phyloP scores from a whole-genome alignment of 1,140 invertebrate genomes.

The Neuroterus valhalla region DNA sequence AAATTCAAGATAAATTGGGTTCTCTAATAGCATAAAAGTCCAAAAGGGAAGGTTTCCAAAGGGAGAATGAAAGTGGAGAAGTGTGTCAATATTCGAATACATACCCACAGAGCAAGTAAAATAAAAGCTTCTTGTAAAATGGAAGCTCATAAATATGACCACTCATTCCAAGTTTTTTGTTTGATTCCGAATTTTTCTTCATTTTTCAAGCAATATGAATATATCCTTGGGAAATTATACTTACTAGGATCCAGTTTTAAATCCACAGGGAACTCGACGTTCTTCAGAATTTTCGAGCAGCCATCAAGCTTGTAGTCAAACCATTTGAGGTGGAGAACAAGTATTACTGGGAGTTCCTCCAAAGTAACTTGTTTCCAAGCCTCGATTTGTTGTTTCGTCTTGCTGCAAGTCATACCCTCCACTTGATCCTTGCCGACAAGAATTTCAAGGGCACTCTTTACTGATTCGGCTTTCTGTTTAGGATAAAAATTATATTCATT shows the following conservation, averaged over 20 bases:
- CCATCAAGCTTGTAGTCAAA: constrained; percentile 91
- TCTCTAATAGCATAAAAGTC: no score
- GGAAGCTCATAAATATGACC: no score
- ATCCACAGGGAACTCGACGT: constrained; percentile 90
- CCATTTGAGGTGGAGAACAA: constrained; percentile 91
- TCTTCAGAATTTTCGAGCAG: constrained; percentile 93
- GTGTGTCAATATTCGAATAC: no score
- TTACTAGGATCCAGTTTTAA: constrained; percentile 93
- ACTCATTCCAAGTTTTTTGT: no score
- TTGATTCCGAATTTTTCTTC: no score
- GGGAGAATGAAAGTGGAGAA: no score
- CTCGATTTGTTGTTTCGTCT: constrained; percentile 87
- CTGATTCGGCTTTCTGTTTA: constrained; percentile 85
- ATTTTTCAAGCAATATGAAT: background rate
- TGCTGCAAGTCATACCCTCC: constrained; percentile 88
- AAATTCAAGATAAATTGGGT: no score
- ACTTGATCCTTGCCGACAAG: constrained; percentile 88
- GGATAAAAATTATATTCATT: constrained; percentile 59
- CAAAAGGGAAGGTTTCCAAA: no score
- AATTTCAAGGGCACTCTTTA: constrained; percentile 90
- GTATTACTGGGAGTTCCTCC: constrained; percentile 89
- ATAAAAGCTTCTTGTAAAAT: no score
- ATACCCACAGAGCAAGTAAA: no score
- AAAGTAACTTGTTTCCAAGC: constrained; percentile 91
- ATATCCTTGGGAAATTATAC: constrained; percentile 62